phyloP scores from a whole-genome alignment of 2,113 vertebrate genomes.

The Passer montanus region DNA sequence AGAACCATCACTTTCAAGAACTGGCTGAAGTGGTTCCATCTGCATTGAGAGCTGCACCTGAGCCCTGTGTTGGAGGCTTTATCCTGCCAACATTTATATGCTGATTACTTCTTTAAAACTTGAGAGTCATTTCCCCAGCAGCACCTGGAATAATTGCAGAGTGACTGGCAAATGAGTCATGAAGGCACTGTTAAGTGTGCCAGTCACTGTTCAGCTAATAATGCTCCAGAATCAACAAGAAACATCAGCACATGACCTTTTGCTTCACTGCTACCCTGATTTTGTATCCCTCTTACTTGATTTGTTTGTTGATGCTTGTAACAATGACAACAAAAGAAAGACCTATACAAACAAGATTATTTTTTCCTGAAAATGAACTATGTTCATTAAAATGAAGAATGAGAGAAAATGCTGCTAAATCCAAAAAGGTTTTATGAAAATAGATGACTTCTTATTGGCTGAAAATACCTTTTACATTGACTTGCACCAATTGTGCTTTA shows the following conservation, averaged over 20 bases:
- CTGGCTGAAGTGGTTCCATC: slow-evolving; percentile 59
- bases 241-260: slow-evolving; percentile 64
- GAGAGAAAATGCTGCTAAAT: slow-evolving; percentile 43
- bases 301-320: slow-evolving; percentile 72
- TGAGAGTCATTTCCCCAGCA: slow-evolving; percentile 75
- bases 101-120: slow-evolving; percentile 77
- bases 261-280: slow-evolving; percentile 68
- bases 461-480: neutral
- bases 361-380: slow-evolving; percentile 33
- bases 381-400: slow-evolving; percentile 26
- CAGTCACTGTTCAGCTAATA: slow-evolving; percentile 74
- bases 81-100: slow-evolving; percentile 73
- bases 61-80: slow-evolving; percentile 59
- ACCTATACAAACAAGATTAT: slow-evolving; percentile 52
- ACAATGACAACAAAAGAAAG: slow-evolving; percentile 71
- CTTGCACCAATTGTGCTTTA: neutral
- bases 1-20: slow-evolving; percentile 45
- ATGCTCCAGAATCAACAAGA: slow-evolving; percentile 62
- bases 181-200: slow-evolving; percentile 72
- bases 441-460: neutral
- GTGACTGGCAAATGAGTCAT: slow-evolving; percentile 74
- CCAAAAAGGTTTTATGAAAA: slow-evolving; percentile 45
- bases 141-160: slow-evolving; percentile 84
- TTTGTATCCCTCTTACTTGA: slow-evolving; percentile 50
- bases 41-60: slow-evolving; percentile 72